Evolutionary conservation across 2,888 invertebrate genomes (phyloP), one percentile per base, ranked within the genome.

Genomic region (Fragum whitleyi): DNA sequence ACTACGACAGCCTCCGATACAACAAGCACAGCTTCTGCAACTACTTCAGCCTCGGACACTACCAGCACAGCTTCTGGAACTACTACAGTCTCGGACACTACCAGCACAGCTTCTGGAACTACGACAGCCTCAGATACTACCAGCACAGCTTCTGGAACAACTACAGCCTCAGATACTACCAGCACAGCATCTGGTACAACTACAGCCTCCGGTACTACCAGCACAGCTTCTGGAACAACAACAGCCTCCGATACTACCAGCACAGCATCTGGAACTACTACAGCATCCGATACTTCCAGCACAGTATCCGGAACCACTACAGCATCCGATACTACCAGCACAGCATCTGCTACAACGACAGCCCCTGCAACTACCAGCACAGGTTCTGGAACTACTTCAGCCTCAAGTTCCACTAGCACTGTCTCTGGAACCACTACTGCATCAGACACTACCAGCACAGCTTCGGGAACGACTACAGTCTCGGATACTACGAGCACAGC

Each of bases 301-400:
- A 16, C 23, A 28, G 7, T 28, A 7, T 19, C 59, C 11, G 26
- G 11, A 29, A 23, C 67, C 55, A 47, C 68, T 29, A 57, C 75
- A 59, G 67, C 72, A 32, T 67, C 76, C n/a, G 39, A 69, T 28
- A n/a, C 29, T 39, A 36, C 75, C 2, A 71, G 75, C 39, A 65
- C 75, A 29, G 55, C 75, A 29, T 47, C 75, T 57, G 53, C 23
- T 55, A 71, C 71, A 74, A 61, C 69, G 32, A 61, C 74, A 51
- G 47, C 61, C 57, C 1, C 23, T 47, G 11, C n/a, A 28, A 69
- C n/a, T n/a, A n/a, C n/a, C n/a, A n/a, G n/a, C n/a, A 57, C 57
- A 2, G 2, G 21, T 1, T n/a, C 57, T 1, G 1, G 21, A 57
- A 16, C 73, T 2, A 42, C 28, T 5, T 39, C 36, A 28, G 1